Percentiles rank a stretch among this genome's conserved stretches.
These are phyloP conservation scores for Sphaerophoria rueppellii DNA, from an alignment of 2,888 invertebrate genomes.

Conservation along the genomic window DNA sequence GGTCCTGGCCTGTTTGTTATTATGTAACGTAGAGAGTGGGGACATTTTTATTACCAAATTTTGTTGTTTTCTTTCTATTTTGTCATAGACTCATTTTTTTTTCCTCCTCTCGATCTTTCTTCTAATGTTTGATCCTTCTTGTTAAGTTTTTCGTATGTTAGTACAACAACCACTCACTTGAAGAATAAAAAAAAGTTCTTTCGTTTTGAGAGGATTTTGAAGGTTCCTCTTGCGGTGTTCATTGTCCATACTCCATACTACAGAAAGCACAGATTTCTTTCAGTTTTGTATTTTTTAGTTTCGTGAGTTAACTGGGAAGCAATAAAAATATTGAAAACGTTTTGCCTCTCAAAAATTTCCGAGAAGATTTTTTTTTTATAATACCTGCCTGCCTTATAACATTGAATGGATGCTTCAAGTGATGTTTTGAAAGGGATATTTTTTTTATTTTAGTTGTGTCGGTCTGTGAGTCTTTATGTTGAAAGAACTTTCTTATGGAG, in stretches of 20 bases:
- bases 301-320: constrained; percentile 34
- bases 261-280: background rate
- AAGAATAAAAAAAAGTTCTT: constrained; percentile 41
- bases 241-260: constrained; percentile 51
- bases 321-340: constrained; percentile 66
- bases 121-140: constrained; percentile 4
- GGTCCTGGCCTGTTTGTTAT: constrained; percentile 63
- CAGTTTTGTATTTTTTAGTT: constrained; percentile 22
- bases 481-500: too few relatives aligned
- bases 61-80: constrained; percentile 19
- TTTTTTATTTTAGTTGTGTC: constrained; percentile 19
- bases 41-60: constrained; percentile 20
- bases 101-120: background rate
- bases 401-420: constrained; percentile 34
- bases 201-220: constrained; percentile 41
- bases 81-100: background rate
- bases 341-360: constrained; percentile 33
- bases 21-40: constrained; percentile 66
- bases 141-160: constrained; percentile 7
- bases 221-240: constrained; percentile 47
- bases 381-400: background rate
- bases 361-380: constrained; percentile 4
- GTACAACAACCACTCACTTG: background rate
- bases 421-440: constrained; percentile 49
- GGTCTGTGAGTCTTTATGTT: background rate